Base-by-base conservation (phyloP, 2,797 vertebrate species). In the Uromys caudimaculatus region DNA sequence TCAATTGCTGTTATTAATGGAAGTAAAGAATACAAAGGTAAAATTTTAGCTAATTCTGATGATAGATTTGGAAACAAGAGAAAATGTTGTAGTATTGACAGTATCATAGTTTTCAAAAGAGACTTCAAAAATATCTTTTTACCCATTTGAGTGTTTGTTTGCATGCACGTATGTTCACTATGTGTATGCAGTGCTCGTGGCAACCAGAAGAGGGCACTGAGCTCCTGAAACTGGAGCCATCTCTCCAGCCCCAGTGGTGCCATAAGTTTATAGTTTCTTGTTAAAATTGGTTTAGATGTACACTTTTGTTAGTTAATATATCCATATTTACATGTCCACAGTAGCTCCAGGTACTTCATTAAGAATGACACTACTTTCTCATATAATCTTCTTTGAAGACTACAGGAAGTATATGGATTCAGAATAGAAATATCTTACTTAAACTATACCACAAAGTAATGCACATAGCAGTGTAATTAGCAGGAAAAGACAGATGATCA, bases 401-500 rank as follows among this genome's bases (percentile, higher is more conserved):
- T 78, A 52, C 6, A n/a, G 29, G 12, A 62, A 78, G 64, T 81
- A 50, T 58, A 58, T 95, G 52, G 35, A 95, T 84, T 76, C 73
- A 62, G 77, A 87, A 85, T 1, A 85, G 16, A 9, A 19, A 27
- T 19, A 16, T 71, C 52, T 87, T 76, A 81, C 62, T 84, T 94
- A 90, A 84, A 84, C 7, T 62, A 24, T 81, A 92, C 76, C 67
- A 58, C 64, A 76, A 84, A 73, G 24, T 90, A 87, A 76, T 47
- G 44, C 16, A 50, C 41, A 50, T 14, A 91, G 27, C 90, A 62
- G 71, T 78, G 88, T 92, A 94, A 94, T 95, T 71, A 95, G 81
- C 67, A 96, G 73, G 82, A 92, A 86, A 90, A 69, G 67, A 85
- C 73, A 95, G 77, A 76, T 71, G 52, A 95, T 44, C 79, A 73